phyloP scores from a whole-genome alignment of 2,888 invertebrate genomes.

The Lathronympha strigana region DNA sequence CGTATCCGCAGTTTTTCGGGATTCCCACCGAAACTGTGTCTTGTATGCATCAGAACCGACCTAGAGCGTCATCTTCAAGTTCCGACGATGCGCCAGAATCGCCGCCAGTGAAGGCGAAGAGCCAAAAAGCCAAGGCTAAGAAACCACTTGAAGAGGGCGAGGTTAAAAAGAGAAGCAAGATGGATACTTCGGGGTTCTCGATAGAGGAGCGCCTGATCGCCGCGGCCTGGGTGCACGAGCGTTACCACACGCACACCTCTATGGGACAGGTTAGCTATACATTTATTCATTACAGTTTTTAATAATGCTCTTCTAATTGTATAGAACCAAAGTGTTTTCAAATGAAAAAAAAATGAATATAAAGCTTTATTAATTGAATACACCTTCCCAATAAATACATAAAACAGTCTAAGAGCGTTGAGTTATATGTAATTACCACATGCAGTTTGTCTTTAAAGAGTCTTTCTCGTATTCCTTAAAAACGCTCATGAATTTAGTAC shows the following conservation, averaged over 20 bases:
- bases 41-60: slow-evolving; percentile 32
- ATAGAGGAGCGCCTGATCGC: slow-evolving; percentile 75
- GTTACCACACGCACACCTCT: slow-evolving; percentile 60
- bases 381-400: no score
- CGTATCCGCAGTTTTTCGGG: slow-evolving; percentile 44
- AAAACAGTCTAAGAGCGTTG: no score
- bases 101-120: background rate
- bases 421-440: no score
- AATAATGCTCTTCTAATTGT: background rate
- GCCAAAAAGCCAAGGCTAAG: background rate
- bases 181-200: slow-evolving; percentile 64
- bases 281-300: background rate
- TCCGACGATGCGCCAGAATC: background rate
- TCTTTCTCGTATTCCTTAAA: no score
- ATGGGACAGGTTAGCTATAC: slow-evolving; percentile 54
- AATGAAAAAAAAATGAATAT: no score
- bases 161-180: slow-evolving; percentile 28
- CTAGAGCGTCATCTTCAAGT: background rate
- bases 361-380: no score
- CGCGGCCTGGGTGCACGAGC: slow-evolving; percentile 79
- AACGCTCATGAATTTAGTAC: no score
- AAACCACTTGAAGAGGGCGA: background rate
- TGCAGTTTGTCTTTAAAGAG: no score
- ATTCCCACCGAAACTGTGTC: slow-evolving; percentile 45
- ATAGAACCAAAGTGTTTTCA: no score